phyloP scores from a whole-genome alignment of 2,797 vertebrate species.

The Mormyrops boulengeri region DNA sequence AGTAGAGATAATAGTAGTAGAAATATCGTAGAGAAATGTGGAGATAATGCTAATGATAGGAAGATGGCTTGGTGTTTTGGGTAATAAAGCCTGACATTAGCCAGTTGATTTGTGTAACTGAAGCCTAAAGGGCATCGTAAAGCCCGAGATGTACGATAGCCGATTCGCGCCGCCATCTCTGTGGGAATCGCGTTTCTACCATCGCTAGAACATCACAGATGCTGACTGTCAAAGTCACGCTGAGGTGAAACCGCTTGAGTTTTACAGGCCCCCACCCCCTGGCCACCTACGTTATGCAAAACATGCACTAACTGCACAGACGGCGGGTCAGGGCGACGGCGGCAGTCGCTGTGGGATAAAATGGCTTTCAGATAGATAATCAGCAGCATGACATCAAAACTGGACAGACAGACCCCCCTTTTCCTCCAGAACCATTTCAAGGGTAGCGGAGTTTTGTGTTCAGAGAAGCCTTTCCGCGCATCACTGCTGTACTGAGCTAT shows the following conservation, averaged over 20 bases:
- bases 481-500: background rate
- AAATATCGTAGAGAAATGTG: background rate
- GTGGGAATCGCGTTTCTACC: constrained; percentile 14
- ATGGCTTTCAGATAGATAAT: background rate
- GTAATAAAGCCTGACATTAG: background rate
- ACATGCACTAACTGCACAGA: background rate
- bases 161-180: background rate
- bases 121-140: background rate
- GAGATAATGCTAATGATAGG: background rate
- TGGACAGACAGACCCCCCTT: background rate
- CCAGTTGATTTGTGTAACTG: background rate
- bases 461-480: background rate
- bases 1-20: background rate
- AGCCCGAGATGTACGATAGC: background rate
- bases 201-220: constrained; percentile 15
- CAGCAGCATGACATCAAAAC: background rate
- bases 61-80: background rate
- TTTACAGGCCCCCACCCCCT: background rate
- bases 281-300: constrained; percentile 10
- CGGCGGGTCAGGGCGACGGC: background rate
- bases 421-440: background rate
- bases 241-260: constrained; percentile 22
- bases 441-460: background rate
- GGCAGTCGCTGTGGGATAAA: background rate
- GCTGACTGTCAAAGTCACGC: constrained; percentile 21